phyloP scores from a whole-genome alignment of 2,113 vertebrate species.

The Petroica traversi region DNA sequence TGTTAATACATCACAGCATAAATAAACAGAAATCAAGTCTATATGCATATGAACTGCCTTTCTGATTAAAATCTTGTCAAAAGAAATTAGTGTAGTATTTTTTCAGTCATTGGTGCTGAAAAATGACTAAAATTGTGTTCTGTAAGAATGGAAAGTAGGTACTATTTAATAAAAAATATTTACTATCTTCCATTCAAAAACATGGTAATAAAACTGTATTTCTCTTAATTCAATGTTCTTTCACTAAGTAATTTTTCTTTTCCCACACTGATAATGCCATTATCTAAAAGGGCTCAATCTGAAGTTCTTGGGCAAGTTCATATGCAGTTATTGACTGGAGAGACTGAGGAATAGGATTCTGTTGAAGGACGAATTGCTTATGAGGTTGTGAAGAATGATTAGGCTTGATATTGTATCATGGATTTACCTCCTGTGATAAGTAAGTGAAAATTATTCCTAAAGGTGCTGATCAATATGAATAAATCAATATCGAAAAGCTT shows the following conservation, averaged over 20 bases:
- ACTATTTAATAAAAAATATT: neutral
- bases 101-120: neutral
- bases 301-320: neutral
- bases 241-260: neutral
- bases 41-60: neutral
- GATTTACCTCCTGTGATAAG: neutral
- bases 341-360: neutral
- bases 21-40: neutral
- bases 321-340: neutral
- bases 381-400: neutral
- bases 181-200: neutral
- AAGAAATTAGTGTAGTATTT: neutral
- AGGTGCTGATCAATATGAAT: neutral
- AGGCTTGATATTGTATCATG: neutral
- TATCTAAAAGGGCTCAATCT: neutral
- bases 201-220: neutral
- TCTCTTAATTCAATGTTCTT: neutral
- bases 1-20: neutral
- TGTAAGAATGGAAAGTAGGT: neutral
- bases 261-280: neutral
- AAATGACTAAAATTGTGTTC: neutral
- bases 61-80: neutral
- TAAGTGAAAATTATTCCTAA: conserved; percentile 29
- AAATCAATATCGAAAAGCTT: neutral
- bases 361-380: neutral